Evolutionary conservation across 1,140 invertebrate species (phyloP), one percentile per base, ranked within the genome.

Genomic region (Drosophila albomicans): DNA sequence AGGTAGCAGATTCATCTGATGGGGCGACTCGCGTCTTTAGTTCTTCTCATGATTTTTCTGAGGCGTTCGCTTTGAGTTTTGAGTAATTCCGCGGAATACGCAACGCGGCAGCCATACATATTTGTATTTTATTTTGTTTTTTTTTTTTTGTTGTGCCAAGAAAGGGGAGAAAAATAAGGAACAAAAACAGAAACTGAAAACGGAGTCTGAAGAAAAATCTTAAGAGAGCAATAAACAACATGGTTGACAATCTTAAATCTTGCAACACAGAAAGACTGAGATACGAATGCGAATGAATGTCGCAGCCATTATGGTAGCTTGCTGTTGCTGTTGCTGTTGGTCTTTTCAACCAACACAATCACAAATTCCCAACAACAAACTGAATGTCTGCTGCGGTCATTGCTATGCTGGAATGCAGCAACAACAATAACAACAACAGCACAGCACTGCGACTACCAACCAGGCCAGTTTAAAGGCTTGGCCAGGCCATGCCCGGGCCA

Each of bases 231-330:
- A 89, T 89, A 89, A 89, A 89, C 85, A 89, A 89, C 86, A 89
- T 89, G 85, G 85, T 89, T 89, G 85, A 89, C 85, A 89, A 89
- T 89, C 85, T 81, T 90, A 90, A 89, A 89, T 89, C 85, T 89
- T 89, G 78, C 75, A 64, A 74, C 78, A 65, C 10, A 54, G 16
- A 65, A 57, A 67, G 65, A 79, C 59, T 61, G 73, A 84, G 73
- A 73, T 72, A 79, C 82, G 84, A 82, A 88, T 88, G 84, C 82
- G 84, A 88, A 87, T 80, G 84, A 87, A 87, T 87, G 85, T 85
- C 85, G 86, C 81, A 89, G 85, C 86, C 85, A 90, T 89, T 90
- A 89, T 79, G 86, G 72, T 80, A 79, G 74, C 49, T 52, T 65
- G 16, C 51, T 63, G 35, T 58, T 71, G 51, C 56, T 73, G 54